phyloP scores from a whole-genome alignment of 1,140 invertebrate genomes.

The Platorchestia sp. region DNA sequence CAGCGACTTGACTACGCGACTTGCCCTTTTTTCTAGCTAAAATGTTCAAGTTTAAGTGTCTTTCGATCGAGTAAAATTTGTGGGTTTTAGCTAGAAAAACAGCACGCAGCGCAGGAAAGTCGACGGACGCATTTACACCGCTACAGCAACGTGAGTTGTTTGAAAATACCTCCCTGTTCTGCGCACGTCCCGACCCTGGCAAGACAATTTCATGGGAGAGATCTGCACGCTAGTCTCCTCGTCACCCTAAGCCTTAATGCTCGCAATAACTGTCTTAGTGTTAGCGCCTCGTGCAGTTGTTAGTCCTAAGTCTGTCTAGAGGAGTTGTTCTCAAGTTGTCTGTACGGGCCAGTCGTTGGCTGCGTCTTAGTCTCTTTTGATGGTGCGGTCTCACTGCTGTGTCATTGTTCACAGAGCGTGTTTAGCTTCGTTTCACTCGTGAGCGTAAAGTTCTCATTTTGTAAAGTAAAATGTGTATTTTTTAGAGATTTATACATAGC shows the following conservation, averaged over 20 bases:
- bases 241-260: constrained; percentile 34
- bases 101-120: too few relatives aligned
- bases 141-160: too few relatives aligned
- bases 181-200: background rate
- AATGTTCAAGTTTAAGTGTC: too few relatives aligned
- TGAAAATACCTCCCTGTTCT: background rate
- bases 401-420: background rate
- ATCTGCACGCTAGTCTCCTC: background rate
- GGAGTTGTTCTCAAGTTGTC: background rate
- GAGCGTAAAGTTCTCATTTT: background rate
- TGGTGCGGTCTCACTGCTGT: background rate
- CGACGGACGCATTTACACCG: too few relatives aligned
- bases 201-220: background rate
- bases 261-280: constrained; percentile 16
- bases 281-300: background rate
- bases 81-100: too few relatives aligned
- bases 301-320: constrained; percentile 1
- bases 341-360: background rate
- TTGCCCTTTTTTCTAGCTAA: too few relatives aligned
- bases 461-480: background rate
- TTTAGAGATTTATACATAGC: background rate
- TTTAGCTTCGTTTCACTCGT: background rate
- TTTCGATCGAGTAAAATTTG: too few relatives aligned
- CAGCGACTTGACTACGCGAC: too few relatives aligned
- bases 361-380: background rate